phyloP scores from a whole-genome alignment of 2,113 vertebrate species.

The Etia nguti region DNA sequence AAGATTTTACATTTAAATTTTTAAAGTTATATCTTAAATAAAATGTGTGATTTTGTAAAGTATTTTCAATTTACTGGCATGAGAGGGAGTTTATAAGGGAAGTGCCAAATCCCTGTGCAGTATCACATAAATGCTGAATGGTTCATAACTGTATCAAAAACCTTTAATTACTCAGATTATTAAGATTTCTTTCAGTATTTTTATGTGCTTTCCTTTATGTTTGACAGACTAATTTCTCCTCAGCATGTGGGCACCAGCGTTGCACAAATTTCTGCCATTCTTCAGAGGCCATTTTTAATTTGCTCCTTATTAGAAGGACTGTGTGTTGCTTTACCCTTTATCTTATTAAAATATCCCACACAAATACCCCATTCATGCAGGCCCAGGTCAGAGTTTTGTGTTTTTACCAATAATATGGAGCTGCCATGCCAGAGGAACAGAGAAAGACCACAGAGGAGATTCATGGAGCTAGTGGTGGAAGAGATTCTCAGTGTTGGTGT shows the following conservation, averaged over 20 bases:
- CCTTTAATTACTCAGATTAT: background rate
- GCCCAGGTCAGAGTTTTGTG: background rate
- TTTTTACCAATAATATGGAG: background rate
- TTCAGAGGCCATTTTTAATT: background rate
- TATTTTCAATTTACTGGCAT: no score
- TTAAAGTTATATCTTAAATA: background rate
- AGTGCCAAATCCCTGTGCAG: background rate
- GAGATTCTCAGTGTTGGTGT: background rate
- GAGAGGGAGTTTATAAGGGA: background rate
- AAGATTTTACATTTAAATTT: background rate
- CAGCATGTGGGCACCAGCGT: background rate
- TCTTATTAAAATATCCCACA: background rate
- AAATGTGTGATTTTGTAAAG: background rate
- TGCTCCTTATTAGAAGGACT: background rate
- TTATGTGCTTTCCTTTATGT: background rate
- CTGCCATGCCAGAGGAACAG: background rate
- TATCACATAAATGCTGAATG: background rate
- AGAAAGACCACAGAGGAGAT: background rate
- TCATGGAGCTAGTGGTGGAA: background rate
- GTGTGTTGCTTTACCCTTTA: background rate
- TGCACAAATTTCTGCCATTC: background rate
- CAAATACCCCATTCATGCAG: background rate
- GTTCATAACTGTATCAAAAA: background rate
- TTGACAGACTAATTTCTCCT: background rate
- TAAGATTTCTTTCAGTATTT: background rate